Base-by-base conservation (phyloP, 2,888 invertebrate species). In the Thymelicus lineola region DNA sequence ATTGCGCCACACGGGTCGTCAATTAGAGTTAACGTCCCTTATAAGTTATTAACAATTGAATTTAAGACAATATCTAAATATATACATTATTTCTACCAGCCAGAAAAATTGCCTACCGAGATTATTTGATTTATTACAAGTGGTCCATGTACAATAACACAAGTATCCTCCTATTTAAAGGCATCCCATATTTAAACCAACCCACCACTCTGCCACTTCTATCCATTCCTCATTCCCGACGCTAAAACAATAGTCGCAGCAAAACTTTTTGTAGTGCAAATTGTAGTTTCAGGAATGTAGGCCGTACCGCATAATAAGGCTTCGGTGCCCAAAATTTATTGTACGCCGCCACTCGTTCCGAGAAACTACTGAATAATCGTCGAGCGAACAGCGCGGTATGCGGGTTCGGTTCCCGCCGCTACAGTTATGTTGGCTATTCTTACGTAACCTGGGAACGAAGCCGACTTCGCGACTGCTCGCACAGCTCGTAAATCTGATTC, bases 401-500 rank as follows among this genome's bases (percentile, higher is more conserved):
- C 89, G 80, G 77, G 85, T 84, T 86, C 84, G 83, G 81, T 86
- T 87, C 88, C 87, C 89, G 82, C 64, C 62, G 62, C 82, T 88
- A 89, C 91, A 90, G 91, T 91, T 92, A 92, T 91, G 88, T 88
- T 86, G 83, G 88, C 86, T 86, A 89, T 87, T 87, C 88, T 91
- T 91, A 87, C 90, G 91, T 86, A 91, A 91, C 85, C 68, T 75
- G 75, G 69, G 71, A 76, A 81, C 81, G 80, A 78, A 77, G 73
- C 66, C 58, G 55, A 10, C 20, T 20, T 3, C 20, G 20, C 48
- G 48, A 50, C 17, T 9, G 60, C 12, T 42, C 48, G n/a, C 1
- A 3, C 35, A 28, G 57, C n/a, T 59, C 69, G 69, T 69, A 69
- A 69, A 69, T 69, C 59, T 61, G 67, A 55, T 55, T 38, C 58